Conservation (phyloP, 2,888 invertebrate genomes). For the Eupithecia subfuscata region DNA sequence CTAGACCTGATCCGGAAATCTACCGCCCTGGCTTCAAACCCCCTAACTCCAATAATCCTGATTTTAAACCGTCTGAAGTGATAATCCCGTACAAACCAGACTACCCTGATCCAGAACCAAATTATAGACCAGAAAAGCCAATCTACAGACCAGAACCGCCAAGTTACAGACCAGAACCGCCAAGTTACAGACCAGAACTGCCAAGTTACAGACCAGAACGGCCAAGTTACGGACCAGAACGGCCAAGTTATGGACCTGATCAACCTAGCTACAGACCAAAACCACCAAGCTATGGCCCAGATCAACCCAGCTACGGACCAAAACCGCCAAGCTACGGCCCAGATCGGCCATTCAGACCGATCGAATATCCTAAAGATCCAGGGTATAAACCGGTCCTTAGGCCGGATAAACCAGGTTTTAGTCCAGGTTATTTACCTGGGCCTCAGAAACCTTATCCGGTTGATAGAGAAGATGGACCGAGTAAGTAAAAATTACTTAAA, state of each 20-base stretch:
- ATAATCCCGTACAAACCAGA: slow-evolving; percentile 50
- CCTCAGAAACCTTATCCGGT: slow-evolving; percentile 53
- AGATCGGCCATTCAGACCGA: slow-evolving; percentile 34
- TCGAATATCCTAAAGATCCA: slow-evolving; percentile 34
- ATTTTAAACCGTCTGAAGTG: slow-evolving; percentile 29
- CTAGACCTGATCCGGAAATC: slow-evolving; percentile 41
- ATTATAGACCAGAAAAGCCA: slow-evolving; percentile 18
- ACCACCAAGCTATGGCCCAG: slow-evolving; percentile 44
- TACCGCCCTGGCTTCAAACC: slow-evolving; percentile 53
- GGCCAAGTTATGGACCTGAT: slow-evolving; percentile 37
- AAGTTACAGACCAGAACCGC: slow-evolving; percentile 32
- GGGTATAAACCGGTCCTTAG: slow-evolving; percentile 33
- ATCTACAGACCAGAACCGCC: slow-evolving; percentile 28
- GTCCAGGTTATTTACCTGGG: slow-evolving; percentile 42
- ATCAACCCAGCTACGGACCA: slow-evolving; percentile 27
- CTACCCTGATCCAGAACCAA: slow-evolving; percentile 45
- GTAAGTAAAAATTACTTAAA: slow-evolving; percentile 54
- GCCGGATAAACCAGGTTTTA: slow-evolving; percentile 14
- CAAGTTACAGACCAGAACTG: slow-evolving; percentile 44
- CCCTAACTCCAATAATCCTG: slow-evolving; percentile 48
- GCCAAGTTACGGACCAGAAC: slow-evolving; percentile 26
- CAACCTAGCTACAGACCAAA: slow-evolving; percentile 28
- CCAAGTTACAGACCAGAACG: slow-evolving; percentile 33
- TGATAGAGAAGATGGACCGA: slow-evolving; percentile 60
- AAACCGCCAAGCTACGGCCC: slow-evolving; percentile 35